Percentiles rank a stretch among this genome's conserved stretches.
Conservation (phyloP, 2,888 invertebrate genomes). For the Dichetophora obliterata region DNA sequence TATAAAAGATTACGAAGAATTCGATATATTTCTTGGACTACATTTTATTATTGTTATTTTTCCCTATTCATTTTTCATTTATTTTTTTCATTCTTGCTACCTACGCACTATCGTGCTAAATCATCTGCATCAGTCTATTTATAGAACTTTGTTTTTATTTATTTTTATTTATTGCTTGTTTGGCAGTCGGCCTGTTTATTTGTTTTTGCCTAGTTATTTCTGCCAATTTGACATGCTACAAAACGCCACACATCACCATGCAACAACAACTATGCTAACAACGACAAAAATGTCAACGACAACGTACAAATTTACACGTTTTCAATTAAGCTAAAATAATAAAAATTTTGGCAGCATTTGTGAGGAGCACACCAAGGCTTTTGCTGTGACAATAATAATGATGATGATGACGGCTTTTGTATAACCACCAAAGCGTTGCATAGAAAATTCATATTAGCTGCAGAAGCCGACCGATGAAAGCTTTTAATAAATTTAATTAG, state of each 20-base stretch:
- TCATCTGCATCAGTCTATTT: no score
- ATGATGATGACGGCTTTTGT: no score
- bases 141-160: no score
- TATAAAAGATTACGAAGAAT: no score
- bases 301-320: background rate
- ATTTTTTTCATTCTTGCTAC: no score
- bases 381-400: no score
- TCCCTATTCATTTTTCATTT: no score
- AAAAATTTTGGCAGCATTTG: background rate
- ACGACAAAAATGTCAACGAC: background rate
- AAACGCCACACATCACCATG: background rate
- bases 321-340: slow-evolving; percentile 9
- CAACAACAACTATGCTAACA: background rate
- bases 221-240: slow-evolving; percentile 1
- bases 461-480: background rate
- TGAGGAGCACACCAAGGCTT: background rate
- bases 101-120: no score
- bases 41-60: no score
- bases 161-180: no score
- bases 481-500: slow-evolving; percentile 32
- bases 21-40: no score
- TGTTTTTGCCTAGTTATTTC: background rate
- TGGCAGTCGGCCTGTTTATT: background rate
- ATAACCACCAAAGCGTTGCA: background rate
- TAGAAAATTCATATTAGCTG: background rate